These are phyloP conservation scores for Stenolophus ochropezus DNA, from an alignment of 2,888 invertebrate species.

Conservation along the genomic window DNA sequence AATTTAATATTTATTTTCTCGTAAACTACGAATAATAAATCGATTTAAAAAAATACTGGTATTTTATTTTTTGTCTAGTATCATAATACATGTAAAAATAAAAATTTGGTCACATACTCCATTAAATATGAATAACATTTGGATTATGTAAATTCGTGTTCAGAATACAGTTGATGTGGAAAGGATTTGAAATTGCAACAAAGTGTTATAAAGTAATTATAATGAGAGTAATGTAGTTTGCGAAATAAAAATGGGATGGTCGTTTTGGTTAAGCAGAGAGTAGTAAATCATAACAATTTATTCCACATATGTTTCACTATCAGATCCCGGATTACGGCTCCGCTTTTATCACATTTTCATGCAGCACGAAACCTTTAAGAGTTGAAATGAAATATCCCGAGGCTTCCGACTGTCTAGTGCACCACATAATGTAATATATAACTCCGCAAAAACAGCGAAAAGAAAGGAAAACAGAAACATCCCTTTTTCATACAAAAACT, in stretches of 20 bases:
- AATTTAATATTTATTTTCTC: too few species aligned
- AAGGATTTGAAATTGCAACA: neutral
- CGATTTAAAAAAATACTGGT: too few species aligned
- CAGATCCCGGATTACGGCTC: conserved; percentile 26
- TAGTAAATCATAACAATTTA: conserved; percentile 51
- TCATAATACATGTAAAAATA: too few species aligned
- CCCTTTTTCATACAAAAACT: conserved; percentile 51
- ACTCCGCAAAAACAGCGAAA: conserved; percentile 45
- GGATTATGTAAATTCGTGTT: too few species aligned
- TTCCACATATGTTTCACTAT: conserved; percentile 42
- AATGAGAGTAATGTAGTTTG: neutral
- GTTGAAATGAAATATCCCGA: conserved; percentile 51
- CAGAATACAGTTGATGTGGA: too few species aligned
- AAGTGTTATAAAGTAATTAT: neutral
- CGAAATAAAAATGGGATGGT: conserved; percentile 1
- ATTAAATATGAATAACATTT: too few species aligned
- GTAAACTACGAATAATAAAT: too few species aligned
- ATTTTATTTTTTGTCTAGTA: too few species aligned
- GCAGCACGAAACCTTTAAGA: conserved; percentile 44
- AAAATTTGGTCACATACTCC: too few species aligned
- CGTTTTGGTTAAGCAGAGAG: conserved; percentile 21
- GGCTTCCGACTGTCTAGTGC: conserved; percentile 47
- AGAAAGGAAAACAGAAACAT: conserved; percentile 55
- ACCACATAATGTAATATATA: conserved; percentile 56
- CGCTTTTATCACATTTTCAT: conserved; percentile 49